phyloP scores from a whole-genome alignment of 2,113 vertebrate species.

The Mormyrus lacerda region DNA sequence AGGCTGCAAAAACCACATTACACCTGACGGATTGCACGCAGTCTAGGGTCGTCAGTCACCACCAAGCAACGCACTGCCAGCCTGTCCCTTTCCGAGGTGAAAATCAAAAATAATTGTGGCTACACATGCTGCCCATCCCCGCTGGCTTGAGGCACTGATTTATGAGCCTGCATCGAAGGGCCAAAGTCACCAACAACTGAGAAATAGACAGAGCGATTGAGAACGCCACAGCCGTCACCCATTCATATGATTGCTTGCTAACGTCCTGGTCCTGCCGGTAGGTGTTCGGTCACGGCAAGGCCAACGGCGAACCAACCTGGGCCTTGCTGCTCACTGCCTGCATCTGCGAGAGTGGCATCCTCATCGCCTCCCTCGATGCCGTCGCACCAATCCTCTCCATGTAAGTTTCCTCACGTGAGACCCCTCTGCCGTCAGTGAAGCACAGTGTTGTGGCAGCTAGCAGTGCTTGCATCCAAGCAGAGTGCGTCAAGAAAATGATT shows the following conservation, averaged over 20 bases:
- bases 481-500: neutral
- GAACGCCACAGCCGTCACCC: neutral
- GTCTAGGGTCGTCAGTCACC: neutral
- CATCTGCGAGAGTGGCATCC: slow-evolving; percentile 95
- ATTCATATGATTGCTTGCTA: slow-evolving; percentile 22
- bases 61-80: neutral
- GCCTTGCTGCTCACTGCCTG: slow-evolving; percentile 88
- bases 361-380: slow-evolving; percentile 90
- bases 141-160: neutral
- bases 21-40: neutral
- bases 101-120: slow-evolving; percentile 17
- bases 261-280: slow-evolving; percentile 33
- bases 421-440: neutral
- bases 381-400: slow-evolving; percentile 98
- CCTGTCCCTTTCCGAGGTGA: neutral
- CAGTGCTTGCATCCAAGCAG: neutral
- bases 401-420: slow-evolving; percentile 49
- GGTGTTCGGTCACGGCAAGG: slow-evolving; percentile 96
- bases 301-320: slow-evolving; percentile 96
- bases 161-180: slow-evolving; percentile 1
- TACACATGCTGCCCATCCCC: slow-evolving; percentile 1
- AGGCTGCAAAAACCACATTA: neutral
- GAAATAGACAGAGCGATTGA: neutral
- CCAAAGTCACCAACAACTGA: slow-evolving; percentile 10
- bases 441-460: neutral